Base-by-base conservation (phyloP, 2,888 invertebrate species). In the Magallana nippona region DNA sequence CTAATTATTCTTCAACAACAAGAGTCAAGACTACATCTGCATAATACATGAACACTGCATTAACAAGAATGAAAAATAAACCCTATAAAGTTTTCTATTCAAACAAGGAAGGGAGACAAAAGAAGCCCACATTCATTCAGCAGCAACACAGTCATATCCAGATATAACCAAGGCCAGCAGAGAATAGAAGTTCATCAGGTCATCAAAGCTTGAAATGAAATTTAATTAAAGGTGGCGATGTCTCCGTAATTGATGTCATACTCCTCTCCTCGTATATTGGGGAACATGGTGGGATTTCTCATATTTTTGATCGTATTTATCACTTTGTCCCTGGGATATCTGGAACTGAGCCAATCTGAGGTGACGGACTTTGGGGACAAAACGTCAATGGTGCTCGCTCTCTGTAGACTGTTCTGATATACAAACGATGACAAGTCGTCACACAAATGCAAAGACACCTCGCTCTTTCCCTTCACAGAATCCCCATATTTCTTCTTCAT, bases 401-500 rank as follows among this genome's bases (percentile, higher is more conserved):
- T 79, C 32, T 88, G 85, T 15, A 92, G 84, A 86, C 90, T 90
- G 84, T 89, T 89, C 81, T 90, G 86, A 71, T 92, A 90, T 85
- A 92, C 83, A 77, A 89, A 86, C 19, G 93, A 93, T n/a, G 86
- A 87, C 82, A 91, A 86, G 82, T 93, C 92, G 86, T 91, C 88
- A 82, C 90, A 91, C 22, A 93, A 81, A 86, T 93, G 93, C 10
- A 93, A 84, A 0, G 90, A 90, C 0, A 89, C 90, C 82, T 93
- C 93, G 77, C 89, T 87, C 79, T 88, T 88, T 8, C 91, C 91
- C 78, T 86, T 89, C 1, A 87, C 84, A 2, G 91, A 91, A 44
- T 87, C 85, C 5, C 88, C 88, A 84, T 90, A 92, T 82, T 92
- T 92, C 84, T 92, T 91, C 87, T 92, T 93, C 22, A 89, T 90